phyloP scores from a whole-genome alignment of 2,888 invertebrate species.

The Kuschelorhynchus macadamiae region DNA sequence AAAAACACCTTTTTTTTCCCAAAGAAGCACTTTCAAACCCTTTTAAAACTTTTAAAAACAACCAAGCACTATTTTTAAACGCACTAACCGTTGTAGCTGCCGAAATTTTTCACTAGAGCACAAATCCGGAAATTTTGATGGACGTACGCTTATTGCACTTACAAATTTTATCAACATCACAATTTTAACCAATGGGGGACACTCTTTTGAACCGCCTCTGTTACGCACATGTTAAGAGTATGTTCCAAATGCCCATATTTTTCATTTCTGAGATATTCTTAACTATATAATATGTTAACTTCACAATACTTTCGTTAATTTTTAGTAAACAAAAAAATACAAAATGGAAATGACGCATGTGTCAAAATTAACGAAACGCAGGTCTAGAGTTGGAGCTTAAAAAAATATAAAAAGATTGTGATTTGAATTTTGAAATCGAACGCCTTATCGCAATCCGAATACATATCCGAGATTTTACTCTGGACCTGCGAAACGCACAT shows the following conservation, averaged over 20 bases:
- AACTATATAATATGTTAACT: constrained; percentile 1
- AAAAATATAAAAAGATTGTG: too few species aligned
- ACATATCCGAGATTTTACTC: too few species aligned
- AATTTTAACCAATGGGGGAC: constrained; percentile 1
- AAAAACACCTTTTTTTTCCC: too few species aligned
- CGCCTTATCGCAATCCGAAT: too few species aligned
- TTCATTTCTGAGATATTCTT: constrained; percentile 10
- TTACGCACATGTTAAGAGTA: constrained; percentile 4
- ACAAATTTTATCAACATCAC: background rate
- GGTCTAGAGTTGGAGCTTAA: too few species aligned
- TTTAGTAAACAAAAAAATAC: background rate
- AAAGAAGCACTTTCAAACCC: too few species aligned
- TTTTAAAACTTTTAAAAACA: constrained; percentile 6
- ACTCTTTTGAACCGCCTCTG: background rate
- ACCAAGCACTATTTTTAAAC: constrained; percentile 8
- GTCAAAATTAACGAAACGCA: background rate
- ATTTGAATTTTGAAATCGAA: too few species aligned
- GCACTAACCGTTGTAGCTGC: background rate
- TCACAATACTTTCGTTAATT: constrained; percentile 17
- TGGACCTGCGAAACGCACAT: too few species aligned
- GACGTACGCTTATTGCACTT: background rate
- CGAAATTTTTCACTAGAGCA: constrained; percentile 5
- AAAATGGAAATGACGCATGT: background rate
- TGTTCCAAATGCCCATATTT: constrained; percentile 37
- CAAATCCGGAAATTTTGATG: constrained; percentile 16